A percentile compares a stretch with the other conserved stretches of the same genome.
Conservation (phyloP, 2,797 vertebrate species). For the Schizopygopsis malacanthus region DNA sequence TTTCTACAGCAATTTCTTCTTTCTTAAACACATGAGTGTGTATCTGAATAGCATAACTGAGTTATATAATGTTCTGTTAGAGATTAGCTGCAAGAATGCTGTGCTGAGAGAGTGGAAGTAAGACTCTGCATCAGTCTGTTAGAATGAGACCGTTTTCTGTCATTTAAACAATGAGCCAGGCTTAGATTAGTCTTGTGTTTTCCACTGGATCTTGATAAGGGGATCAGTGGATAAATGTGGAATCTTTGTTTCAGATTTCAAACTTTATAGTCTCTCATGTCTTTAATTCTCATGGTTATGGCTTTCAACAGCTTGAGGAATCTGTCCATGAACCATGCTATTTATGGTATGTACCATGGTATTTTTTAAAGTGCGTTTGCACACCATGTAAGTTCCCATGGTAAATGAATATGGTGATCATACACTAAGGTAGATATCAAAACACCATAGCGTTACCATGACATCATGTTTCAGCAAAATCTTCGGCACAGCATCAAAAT, state of each 20-base stretch:
- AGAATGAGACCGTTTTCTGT: slow-evolving; percentile 30
- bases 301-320: neutral
- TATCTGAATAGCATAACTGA: slow-evolving; percentile 6
- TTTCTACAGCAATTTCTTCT: neutral
- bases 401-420: neutral
- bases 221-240: slow-evolving; percentile 35
- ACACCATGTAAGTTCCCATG: neutral
- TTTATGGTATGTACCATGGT: neutral
- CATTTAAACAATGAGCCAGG: slow-evolving; percentile 29
- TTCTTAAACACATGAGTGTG: slow-evolving; percentile 8
- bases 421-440: neutral
- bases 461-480: no score
- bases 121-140: slow-evolving; percentile 18
- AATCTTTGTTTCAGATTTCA: neutral
- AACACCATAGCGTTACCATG: neutral
- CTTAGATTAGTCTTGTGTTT: slow-evolving; percentile 46
- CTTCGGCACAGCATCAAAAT: no score
- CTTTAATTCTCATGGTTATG: slow-evolving; percentile 4
- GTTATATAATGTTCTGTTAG: slow-evolving; percentile 25
- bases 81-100: slow-evolving; percentile 31
- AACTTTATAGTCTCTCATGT: slow-evolving; percentile 8
- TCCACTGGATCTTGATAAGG: slow-evolving; percentile 18
- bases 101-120: slow-evolving; percentile 18
- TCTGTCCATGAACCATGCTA: neutral
- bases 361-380: neutral